Evolutionary conservation across 2,888 invertebrate genomes (phyloP), one percentile per base, ranked within the genome.

Genomic region (Pandemis corylana): DNA sequence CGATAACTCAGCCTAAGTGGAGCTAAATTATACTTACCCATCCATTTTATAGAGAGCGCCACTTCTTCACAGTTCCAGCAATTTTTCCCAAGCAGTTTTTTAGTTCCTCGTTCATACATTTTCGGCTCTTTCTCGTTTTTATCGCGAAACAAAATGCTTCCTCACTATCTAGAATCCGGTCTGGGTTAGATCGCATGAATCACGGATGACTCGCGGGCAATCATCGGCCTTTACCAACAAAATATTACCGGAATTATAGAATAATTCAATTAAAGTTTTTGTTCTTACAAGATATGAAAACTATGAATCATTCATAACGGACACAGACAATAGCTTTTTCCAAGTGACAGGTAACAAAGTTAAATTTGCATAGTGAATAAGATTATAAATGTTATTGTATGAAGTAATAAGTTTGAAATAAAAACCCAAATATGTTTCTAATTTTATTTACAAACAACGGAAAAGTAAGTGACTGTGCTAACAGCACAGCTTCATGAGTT

Each of bases 201-300:
- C 69, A 70, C 65, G 44, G 63, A 64, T 74, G 69, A 74, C 51
- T 74, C 65, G 67, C 56, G 13, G 12, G 41, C 7, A 61, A 70
- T 70, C 36, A 53, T 66, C 65, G 51, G 51, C 10, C 36, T n/a
- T 49, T 12, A n/a, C 28, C 46, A 44, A 28, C 61, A n/a, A 56
- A 65, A 53, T 36, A 46, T 51, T 51, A n/a, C 67, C 62, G 62
- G 51, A 72, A 68, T 62, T 42, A 62, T 41, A 28, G 28, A 5
- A 15, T 41, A 61, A 41, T 51, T 66, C 9, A 36, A 72, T 28
- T 72, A 51, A 62, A 62, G 20, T 67, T 62, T 59, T 72, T 72
- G 67, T 68, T 53, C 44, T 72, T 20, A 15, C 13, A 68, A 44
- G 12, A 51, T 51, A 36, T 5, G 66, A 42, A 20, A 51, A n/a